phyloP scores from a whole-genome alignment of 92 coral and sea anemone genomes.

The Anthopleura xanthogrammica region DNA sequence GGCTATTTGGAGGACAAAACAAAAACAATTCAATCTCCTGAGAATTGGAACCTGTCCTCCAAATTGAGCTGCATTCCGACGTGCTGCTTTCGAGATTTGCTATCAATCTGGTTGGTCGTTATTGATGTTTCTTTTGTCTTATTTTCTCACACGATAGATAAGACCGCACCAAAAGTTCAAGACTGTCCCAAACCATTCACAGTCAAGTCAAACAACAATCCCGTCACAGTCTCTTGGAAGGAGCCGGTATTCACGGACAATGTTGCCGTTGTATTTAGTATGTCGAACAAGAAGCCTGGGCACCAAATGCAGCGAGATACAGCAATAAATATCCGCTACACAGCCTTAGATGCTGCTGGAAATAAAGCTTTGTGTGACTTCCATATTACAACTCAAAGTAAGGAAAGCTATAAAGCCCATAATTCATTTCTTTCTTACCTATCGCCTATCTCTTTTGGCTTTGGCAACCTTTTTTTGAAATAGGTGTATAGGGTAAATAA shows the following conservation, averaged over 20 bases:
- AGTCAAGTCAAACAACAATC: slow-evolving; percentile 27
- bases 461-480: too few species aligned
- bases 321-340: slow-evolving; percentile 72
- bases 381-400: slow-evolving; percentile 72
- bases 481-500: too few species aligned
- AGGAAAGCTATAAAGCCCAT: not conserved
- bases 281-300: slow-evolving; percentile 82
- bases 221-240: slow-evolving; percentile 59
- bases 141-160: slow-evolving; percentile 37
- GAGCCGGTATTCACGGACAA: slow-evolving; percentile 91
- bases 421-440: too few species aligned
- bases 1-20: too few species aligned
- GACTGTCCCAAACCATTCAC: slow-evolving; percentile 63
- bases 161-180: slow-evolving; percentile 68
- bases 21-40: too few species aligned
- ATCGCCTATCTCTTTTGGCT: too few species aligned
- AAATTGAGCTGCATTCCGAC: too few species aligned
- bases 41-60: too few species aligned
- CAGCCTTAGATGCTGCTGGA: slow-evolving; percentile 82
- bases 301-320: slow-evolving; percentile 66
- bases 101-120: not conserved
- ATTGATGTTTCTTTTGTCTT: not conserved
- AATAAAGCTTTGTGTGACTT: slow-evolving; percentile 72
- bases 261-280: slow-evolving; percentile 61
- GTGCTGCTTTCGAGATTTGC: too few species aligned